These are phyloP conservation scores for Philhelius pedissequus DNA, from an alignment of 2,888 invertebrate genomes.

Conservation along the genomic window DNA sequence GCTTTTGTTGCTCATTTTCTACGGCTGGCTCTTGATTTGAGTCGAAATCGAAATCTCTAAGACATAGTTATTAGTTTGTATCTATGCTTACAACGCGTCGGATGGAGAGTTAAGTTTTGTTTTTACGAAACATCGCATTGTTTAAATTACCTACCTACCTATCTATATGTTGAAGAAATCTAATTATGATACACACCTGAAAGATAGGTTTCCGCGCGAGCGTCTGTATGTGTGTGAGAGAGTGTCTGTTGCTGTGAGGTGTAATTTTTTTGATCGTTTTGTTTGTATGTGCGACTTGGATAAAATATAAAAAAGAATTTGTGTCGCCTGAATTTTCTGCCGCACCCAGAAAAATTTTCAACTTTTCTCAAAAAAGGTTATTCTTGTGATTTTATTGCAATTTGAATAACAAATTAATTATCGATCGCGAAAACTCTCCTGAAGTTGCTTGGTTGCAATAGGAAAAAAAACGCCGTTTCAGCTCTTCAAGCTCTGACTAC, in stretches of 20 bases:
- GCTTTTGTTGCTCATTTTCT: slow-evolving; percentile 48
- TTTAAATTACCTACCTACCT: slow-evolving; percentile 29
- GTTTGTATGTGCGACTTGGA: slow-evolving; percentile 42
- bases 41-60: background rate
- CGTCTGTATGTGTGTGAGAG: background rate
- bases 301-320: slow-evolving; percentile 51
- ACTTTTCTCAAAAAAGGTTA: slow-evolving; percentile 27
- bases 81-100: slow-evolving; percentile 60
- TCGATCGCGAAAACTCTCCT: background rate
- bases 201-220: slow-evolving; percentile 4
- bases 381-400: background rate
- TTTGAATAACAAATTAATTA: background rate
- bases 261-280: slow-evolving; percentile 44
- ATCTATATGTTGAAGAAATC: slow-evolving; percentile 62
- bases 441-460: background rate
- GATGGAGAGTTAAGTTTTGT: slow-evolving; percentile 54
- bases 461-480: slow-evolving; percentile 19
- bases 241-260: slow-evolving; percentile 40
- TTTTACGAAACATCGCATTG: slow-evolving; percentile 43
- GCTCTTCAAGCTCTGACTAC: slow-evolving; percentile 34
- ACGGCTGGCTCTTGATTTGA: slow-evolving; percentile 40
- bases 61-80: slow-evolving; percentile 65
- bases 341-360: slow-evolving; percentile 59
- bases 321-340: slow-evolving; percentile 58
- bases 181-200: slow-evolving; percentile 68